These are phyloP conservation scores for Acanthoscelides obtectus DNA, from an alignment of 2,888 invertebrate genomes.

Conservation along the genomic window DNA sequence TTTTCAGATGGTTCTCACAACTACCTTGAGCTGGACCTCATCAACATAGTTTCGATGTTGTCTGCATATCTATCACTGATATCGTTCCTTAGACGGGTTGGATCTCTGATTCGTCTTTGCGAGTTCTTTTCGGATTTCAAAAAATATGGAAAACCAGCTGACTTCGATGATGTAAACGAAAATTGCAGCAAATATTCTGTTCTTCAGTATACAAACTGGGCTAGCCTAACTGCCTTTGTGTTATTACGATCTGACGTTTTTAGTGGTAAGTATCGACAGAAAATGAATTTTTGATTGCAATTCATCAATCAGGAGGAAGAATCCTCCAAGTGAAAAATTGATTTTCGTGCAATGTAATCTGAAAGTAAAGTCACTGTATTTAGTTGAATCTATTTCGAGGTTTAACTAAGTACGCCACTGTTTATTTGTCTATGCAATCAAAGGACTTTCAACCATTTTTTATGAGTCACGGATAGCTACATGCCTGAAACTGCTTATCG, in stretches of 20 bases:
- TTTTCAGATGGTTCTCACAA: constrained; percentile 12
- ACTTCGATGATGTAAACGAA: constrained; percentile 16
- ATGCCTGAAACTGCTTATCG: no score
- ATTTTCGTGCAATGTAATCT: background rate
- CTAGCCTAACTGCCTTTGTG: constrained; percentile 8
- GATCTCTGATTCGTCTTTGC: constrained; percentile 10
- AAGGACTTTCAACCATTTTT: no score
- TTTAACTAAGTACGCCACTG: no score
- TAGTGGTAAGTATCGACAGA: constrained; percentile 5
- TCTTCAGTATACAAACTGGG: constrained; percentile 14
- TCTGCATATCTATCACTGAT: constrained; percentile 9
- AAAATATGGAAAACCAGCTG: constrained; percentile 14
- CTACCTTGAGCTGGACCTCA: constrained; percentile 13
- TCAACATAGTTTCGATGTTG: constrained; percentile 12
- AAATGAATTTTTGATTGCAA: no score
- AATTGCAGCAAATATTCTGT: constrained; percentile 12
- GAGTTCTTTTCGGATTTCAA: constrained; percentile 15
- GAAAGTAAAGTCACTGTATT: no score
- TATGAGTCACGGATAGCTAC: no score
- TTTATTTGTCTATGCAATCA: no score
- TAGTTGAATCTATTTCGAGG: no score
- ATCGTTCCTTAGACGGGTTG: constrained; percentile 9
- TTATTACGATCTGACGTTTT: constrained; percentile 11
- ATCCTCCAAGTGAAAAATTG: background rate
- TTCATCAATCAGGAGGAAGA: background rate